Percentiles rank a stretch among this genome's conserved stretches.
These are phyloP conservation scores for Phenacoccus solenopsis DNA, from an alignment of 1,140 invertebrate species.

Conservation along the genomic window DNA sequence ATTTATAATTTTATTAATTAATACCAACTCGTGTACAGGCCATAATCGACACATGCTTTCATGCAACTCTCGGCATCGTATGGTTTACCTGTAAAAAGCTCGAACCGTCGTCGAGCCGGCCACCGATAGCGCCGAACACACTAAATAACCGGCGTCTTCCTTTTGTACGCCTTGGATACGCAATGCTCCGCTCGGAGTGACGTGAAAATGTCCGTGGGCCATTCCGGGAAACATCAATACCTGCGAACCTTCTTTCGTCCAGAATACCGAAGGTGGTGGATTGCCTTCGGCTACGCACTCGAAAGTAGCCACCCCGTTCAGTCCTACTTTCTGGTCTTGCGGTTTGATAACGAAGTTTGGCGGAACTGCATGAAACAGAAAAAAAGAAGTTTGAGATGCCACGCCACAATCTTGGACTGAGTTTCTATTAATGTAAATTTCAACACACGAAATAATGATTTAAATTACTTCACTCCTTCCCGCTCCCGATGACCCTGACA, in stretches of 20 bases:
- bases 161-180: conserved; percentile 58
- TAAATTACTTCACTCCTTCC: no score
- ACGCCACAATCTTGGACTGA: no score
- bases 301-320: conserved; percentile 63
- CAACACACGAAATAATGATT: no score
- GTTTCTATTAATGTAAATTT: no score
- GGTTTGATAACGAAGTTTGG: conserved; percentile 66
- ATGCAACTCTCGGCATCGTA: no score
- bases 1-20: background rate
- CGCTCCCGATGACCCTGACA: no score
- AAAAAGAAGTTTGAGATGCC: no score
- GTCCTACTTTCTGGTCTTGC: conserved; percentile 56
- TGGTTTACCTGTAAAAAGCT: conserved; percentile 51
- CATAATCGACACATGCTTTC: background rate
- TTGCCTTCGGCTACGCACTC: conserved; percentile 73
- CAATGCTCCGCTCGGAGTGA: conserved; percentile 60
- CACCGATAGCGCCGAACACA: conserved; percentile 75
- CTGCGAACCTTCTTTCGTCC: conserved; percentile 71
- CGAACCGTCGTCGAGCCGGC: conserved; percentile 68
- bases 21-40: background rate
- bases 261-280: conserved; percentile 73
- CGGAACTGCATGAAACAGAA: no score
- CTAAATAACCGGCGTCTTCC: conserved; percentile 72
- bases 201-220: conserved; percentile 57
- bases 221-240: conserved; percentile 74